Evolutionary conservation across 1,140 invertebrate genomes (phyloP).

Genomic region (Hypsibius dujardini): DNA sequence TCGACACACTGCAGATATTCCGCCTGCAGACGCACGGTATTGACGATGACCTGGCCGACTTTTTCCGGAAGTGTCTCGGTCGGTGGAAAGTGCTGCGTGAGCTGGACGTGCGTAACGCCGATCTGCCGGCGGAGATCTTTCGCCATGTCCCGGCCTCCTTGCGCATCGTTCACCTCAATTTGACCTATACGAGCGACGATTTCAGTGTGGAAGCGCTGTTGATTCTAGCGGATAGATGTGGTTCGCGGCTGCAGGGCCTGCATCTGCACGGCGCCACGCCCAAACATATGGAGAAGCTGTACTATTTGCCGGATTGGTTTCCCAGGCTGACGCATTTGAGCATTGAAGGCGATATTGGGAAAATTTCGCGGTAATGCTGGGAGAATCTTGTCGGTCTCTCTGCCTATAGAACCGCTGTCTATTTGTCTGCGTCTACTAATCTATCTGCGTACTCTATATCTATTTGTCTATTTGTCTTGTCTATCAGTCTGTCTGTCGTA

Average conservation of each 20-base stretch:
- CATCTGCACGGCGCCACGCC: background rate
- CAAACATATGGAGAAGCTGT: background rate
- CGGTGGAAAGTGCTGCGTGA: background rate
- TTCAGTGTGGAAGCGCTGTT: slow-evolving; percentile 6
- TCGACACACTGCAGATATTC: slow-evolving; percentile 7
- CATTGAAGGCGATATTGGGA: background rate
- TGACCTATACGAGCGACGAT: background rate
- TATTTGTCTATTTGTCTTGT: no score
- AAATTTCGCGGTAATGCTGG: background rate
- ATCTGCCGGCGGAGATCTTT: background rate
- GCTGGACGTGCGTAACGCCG: slow-evolving; percentile 9
- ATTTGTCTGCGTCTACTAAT: no score
- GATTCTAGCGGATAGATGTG: background rate
- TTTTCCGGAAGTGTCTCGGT: background rate
- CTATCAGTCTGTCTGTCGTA: no score
- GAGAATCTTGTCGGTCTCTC: no score
- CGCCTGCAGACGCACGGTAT: slow-evolving; percentile 16
- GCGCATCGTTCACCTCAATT: slow-evolving; percentile 4
- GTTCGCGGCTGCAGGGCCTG: background rate
- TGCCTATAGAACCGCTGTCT: no score
- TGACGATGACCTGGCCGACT: background rate
- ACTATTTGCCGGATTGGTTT: slow-evolving; percentile 7
- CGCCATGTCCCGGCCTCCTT: slow-evolving; percentile 3
- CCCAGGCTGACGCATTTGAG: background rate
- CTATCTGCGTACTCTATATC: no score